Evolutionary conservation across 2,888 invertebrate genomes (phyloP), one percentile per base, ranked within the genome.

Genomic region (Scaptomyza cyrtandrae): DNA sequence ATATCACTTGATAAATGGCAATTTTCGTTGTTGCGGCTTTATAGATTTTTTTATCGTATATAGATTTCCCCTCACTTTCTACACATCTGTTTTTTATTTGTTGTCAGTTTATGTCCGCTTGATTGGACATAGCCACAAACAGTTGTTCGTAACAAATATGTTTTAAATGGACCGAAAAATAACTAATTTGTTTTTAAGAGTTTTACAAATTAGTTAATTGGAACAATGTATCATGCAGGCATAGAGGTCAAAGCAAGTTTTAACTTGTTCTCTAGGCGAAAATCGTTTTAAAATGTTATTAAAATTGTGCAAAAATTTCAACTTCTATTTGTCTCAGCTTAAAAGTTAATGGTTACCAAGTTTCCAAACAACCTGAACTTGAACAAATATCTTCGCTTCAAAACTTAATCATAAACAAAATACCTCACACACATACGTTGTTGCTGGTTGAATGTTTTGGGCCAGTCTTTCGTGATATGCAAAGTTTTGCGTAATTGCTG

Each of bases 1-100:
- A 69, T 64, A 65, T 71, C 59, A 62, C 66, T 75, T 86, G 83
- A 85, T 86, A 80, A 86, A 80, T 80, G 80, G 52, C 60, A 63
- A 68, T 75, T 58, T 69, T 58, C 39, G 57, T 37, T 61, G 68
- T 56, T 73, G 69, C 49, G 68, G 68, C 56, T 66, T 66, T 52
- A 41, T 67, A 52, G 7, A 35, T 27, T 45, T 50, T 56, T 43
- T 65, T 35, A 4, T 3, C 41, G 29, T 44, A 37, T 35, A 45
- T 33, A 35, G 55, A 10, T 54, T 55, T 65, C 27, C 11, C 19
- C n/a, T 6, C 35, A 13, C 45, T 31, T 11, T 41, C 10, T 9
- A 9, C 6, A 16, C 13, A 63, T 4, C 10, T 24, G 14, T 9
- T 46, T 24, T 35, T 46, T 53, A 31, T 58, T 44, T 27, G 19